Evolutionary conservation across 2,113 vertebrate genomes (phyloP), one percentile per base, ranked within the genome.

Genomic region (Sinocyclocheilus maitianheensis): DNA sequence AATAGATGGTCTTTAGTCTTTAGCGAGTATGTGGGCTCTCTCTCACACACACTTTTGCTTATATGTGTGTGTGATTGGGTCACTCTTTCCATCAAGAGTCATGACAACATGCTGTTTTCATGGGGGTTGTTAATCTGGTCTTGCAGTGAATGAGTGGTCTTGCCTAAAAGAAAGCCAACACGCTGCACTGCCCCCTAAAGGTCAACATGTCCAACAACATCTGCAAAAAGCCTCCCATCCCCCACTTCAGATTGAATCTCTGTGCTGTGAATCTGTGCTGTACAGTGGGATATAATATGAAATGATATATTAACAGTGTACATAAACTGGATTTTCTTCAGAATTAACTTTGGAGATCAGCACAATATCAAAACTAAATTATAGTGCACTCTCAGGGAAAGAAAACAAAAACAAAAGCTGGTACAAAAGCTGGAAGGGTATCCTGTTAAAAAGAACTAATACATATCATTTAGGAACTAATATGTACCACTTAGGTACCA

Each of bases 181-280:
- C 90, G 40, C 90, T 88, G 88, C 88, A 90, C 90, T 88, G 90
- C 77, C 90, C 88, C 87, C 88, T 83, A 87, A 87, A 74, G 90
- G 88, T 26, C 30, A 76, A n/a, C 20, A 24, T 5, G 12, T 16
- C 77, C 5, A 86, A 84, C 76, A 88, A 60, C 88, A 84, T 16
- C 82, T 79, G 24, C 13, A 75, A 55, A 55, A 22, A 22, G 65
- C 30, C 58, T 34, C 74, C 74, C 51, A 86, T 87, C 84, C 86
- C 88, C 89, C 84, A 60, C 63, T 51, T 14, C 48, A 24, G 22
- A 62, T 1, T 65, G 40, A 81, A 30, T 81, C 22, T 65, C 65
- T 82, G 24, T 48, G 40, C 62, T 43, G 34, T n/a, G 55, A 60
- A 79, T 62, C 55, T 78, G 18, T 24, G 20, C 55, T 46, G 30